phyloP scores from a whole-genome alignment of 1,140 invertebrate genomes.

The Centruroides sculpturatus region DNA sequence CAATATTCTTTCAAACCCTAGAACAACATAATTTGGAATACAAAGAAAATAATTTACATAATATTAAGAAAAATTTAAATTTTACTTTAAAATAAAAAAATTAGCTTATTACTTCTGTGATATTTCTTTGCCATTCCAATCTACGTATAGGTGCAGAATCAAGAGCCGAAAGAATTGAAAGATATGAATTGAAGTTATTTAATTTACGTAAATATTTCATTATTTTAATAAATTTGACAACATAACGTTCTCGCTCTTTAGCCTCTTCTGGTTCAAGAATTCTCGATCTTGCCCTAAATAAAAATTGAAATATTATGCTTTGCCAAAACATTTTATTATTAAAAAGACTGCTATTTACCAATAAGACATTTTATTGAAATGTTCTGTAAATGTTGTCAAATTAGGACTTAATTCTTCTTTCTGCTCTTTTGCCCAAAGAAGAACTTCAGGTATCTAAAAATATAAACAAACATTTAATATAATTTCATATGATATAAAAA shows the following conservation, averaged over 20 bases:
- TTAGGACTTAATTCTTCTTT: conserved; percentile 93
- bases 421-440: conserved; percentile 94
- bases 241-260: conserved; percentile 88
- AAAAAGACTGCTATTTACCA: conserved; percentile 40
- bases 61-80: too few relatives aligned
- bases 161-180: conserved; percentile 87
- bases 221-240: conserved; percentile 95
- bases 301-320: too few relatives aligned
- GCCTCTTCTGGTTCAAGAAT: conserved; percentile 67
- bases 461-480: conserved; percentile 1
- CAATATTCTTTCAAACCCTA: conserved; percentile 78
- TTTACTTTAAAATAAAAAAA: too few relatives aligned
- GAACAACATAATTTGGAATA: too few relatives aligned
- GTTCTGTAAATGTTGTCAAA: conserved; percentile 91
- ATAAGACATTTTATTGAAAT: conserved; percentile 99
- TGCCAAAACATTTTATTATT: background rate
- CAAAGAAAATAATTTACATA: too few relatives aligned
- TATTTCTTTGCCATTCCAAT: conserved; percentile 82
- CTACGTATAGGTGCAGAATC: conserved; percentile 90
- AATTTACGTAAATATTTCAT: conserved; percentile 95
- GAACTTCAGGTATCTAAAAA: conserved; percentile 60
- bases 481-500: background rate
- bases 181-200: conserved; percentile 97
- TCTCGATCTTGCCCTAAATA: conserved; percentile 51
- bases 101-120: conserved; percentile 47